A percentile compares a stretch with the other conserved stretches of the same genome.
phyloP scores from a whole-genome alignment of 2,888 invertebrate genomes.

The Caenorhabditis sinica region DNA sequence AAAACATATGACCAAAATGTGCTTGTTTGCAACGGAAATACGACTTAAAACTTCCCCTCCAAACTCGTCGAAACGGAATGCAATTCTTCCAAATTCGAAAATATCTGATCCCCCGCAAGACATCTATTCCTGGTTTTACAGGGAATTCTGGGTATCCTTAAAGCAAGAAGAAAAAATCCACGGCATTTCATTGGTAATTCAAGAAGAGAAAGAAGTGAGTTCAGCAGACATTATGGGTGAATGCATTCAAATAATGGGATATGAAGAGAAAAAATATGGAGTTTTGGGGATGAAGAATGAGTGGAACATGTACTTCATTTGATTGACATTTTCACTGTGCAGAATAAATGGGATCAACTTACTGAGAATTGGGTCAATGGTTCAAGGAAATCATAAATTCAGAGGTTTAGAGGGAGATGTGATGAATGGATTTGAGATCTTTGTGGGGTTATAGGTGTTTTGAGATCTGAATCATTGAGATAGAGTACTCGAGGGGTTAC shows the following conservation, averaged over 20 bases:
- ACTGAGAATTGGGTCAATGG: not conserved
- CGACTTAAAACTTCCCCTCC: not conserved
- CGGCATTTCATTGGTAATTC: constrained; percentile 14
- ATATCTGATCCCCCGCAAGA: not conserved
- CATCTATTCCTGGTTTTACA: not conserved
- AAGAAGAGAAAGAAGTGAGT: not conserved
- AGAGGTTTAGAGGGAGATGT: not conserved
- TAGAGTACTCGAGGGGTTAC: no score
- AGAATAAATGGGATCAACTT: constrained; percentile 5
- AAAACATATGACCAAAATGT: constrained; percentile 21
- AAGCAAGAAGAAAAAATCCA: not conserved
- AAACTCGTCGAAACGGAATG: constrained; percentile 28
- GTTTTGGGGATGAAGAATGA: constrained; percentile 7
- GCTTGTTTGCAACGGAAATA: constrained; percentile 28
- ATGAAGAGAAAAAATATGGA: not conserved
- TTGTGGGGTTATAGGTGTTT: no score
- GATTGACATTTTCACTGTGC: constrained; percentile 25
- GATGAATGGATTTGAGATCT: no score
- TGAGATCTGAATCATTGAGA: no score
- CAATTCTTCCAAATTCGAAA: constrained; percentile 6
- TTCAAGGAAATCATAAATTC: constrained; percentile 10
- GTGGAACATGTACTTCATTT: constrained; percentile 41
- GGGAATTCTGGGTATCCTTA: no score
- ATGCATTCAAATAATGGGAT: constrained; percentile 28
- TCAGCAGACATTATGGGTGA: constrained; percentile 40